phyloP scores from a whole-genome alignment of 1,140 invertebrate genomes.

The Dendroctonus ponderosae region DNA sequence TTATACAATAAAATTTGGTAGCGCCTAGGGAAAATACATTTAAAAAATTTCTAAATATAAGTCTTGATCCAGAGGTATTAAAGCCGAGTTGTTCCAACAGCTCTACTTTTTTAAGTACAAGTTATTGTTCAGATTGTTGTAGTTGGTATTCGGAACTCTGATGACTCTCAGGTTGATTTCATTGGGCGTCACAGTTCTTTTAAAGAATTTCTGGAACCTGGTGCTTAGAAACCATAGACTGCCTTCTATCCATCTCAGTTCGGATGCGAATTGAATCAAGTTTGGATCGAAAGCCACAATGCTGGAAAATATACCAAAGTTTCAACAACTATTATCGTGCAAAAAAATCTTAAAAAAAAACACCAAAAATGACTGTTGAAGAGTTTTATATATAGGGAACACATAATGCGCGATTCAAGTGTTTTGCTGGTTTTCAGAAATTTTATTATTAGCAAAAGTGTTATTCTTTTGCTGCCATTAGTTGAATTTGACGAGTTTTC shows the following conservation, averaged over 20 bases:
- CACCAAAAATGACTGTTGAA: not conserved
- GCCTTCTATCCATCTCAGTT: conserved; percentile 66
- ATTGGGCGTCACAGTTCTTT: conserved; percentile 56
- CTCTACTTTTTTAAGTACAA: conserved; percentile 29
- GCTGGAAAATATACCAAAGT: conserved; percentile 51
- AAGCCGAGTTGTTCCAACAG: not conserved
- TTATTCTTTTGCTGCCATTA: no score
- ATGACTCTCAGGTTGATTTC: conserved; percentile 66
- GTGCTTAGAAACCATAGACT: conserved; percentile 69
- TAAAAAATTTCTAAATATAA: not conserved
- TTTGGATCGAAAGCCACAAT: conserved; percentile 68
- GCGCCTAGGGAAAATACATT: no score
- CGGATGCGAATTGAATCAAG: conserved; percentile 71
- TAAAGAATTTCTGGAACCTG: conserved; percentile 76
- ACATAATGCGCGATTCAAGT: no score
- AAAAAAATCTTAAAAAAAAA: not conserved
- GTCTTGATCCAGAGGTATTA: not conserved
- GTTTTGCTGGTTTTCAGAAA: no score
- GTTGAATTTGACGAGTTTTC: no score
- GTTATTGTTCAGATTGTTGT: conserved; percentile 28
- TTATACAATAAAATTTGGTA: no score
- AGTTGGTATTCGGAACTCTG: conserved; percentile 14
- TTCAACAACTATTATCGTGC: not conserved
- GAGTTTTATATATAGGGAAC: no score
- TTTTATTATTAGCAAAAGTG: no score